Conservation (phyloP, 1,140 invertebrate species). For the Bombus sylvicola region DNA sequence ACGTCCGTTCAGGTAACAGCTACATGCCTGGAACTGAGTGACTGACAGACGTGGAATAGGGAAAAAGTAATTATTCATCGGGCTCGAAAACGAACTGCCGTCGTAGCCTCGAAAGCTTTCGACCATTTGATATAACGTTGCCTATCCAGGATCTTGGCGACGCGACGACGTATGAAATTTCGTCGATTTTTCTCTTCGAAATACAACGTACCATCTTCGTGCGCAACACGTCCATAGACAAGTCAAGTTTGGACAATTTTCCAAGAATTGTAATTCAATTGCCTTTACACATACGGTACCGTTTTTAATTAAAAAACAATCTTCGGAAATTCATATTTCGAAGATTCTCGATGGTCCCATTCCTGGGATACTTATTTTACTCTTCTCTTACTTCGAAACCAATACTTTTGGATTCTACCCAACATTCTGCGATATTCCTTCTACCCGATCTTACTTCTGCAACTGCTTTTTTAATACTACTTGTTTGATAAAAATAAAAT, state of each 20-base stretch:
- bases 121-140: not conserved
- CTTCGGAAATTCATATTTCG: not conserved
- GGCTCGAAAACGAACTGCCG: not conserved
- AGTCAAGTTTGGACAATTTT: not conserved
- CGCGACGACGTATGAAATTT: not conserved
- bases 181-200: not conserved
- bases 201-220: not conserved
- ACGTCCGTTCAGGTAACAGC: slow-evolving; percentile 1
- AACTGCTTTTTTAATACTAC: not conserved
- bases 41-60: slow-evolving; percentile 9
- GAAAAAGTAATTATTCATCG: slow-evolving; percentile 28
- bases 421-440: not conserved
- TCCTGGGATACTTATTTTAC: too few species aligned
- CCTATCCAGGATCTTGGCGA: not conserved
- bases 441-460: not conserved
- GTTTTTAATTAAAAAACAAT: not conserved
- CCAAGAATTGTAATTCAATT: not conserved
- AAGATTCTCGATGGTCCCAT: not conserved
- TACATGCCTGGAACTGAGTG: not conserved
- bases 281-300: not conserved
- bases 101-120: slow-evolving; percentile 10
- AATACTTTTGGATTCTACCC: not conserved
- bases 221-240: not conserved
- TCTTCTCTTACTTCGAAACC: not conserved
- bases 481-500: not conserved